These are phyloP conservation scores for Leguminivora glycinivorella DNA, from an alignment of 1,140 invertebrate genomes.

Conservation along the genomic window DNA sequence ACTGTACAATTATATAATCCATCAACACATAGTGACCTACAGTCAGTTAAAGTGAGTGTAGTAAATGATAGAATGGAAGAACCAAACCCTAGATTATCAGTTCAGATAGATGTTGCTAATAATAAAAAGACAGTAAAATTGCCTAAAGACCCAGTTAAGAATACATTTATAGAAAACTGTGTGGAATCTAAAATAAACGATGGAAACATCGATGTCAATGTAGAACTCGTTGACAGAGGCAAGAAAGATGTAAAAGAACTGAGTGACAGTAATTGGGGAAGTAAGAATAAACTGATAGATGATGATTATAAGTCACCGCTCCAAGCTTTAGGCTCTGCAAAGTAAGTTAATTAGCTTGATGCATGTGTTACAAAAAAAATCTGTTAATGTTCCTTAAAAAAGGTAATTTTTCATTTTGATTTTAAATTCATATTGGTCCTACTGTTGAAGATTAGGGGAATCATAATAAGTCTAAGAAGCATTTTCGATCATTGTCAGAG, in stretches of 20 bases:
- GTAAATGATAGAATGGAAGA: conserved; percentile 53
- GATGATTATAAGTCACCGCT: conserved; percentile 67
- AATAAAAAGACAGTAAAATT: conserved; percentile 62
- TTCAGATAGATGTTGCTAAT: conserved; percentile 56
- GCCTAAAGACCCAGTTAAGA: conserved; percentile 39
- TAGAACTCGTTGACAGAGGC: background rate
- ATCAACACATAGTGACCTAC: conserved; percentile 26
- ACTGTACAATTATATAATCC: conserved; percentile 27
- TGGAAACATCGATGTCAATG: background rate
- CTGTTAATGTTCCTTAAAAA: background rate
- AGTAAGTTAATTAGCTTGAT: conserved; percentile 49
- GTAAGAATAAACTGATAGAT: conserved; percentile 29
- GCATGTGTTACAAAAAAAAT: background rate
- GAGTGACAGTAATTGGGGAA: conserved; percentile 33
- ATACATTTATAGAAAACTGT: background rate
- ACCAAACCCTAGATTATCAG: conserved; percentile 45
- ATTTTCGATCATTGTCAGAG: too few relatives aligned
- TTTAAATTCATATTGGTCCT: background rate
- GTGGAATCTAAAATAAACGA: background rate
- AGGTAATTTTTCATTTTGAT: background rate
- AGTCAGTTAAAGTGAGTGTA: conserved; percentile 51
- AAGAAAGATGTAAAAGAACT: conserved; percentile 26
- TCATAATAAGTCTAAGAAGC: background rate
- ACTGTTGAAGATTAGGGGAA: background rate
- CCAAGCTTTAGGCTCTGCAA: conserved; percentile 54